These are phyloP conservation scores for Lasioglossum pauxillum DNA, from an alignment of 2,888 invertebrate genomes.

Conservation along the genomic window DNA sequence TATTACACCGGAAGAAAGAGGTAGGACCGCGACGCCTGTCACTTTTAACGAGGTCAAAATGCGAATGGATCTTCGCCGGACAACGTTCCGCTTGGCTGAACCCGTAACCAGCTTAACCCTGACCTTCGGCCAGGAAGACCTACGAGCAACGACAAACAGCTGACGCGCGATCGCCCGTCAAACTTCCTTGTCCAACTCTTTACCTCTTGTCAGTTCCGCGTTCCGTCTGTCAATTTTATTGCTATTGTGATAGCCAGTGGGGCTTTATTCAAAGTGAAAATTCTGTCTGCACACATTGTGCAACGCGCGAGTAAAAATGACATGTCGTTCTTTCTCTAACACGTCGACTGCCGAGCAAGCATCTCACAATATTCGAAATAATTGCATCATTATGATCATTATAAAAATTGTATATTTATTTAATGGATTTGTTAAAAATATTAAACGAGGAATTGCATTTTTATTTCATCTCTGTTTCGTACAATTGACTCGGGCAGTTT, in stretches of 20 bases:
- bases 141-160: constrained; percentile 59
- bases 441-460: too few species aligned
- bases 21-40: constrained; percentile 29
- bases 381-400: too few species aligned
- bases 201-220: background rate
- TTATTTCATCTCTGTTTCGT: too few species aligned
- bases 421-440: too few species aligned
- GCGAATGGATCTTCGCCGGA: constrained; percentile 51
- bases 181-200: constrained; percentile 29
- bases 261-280: background rate
- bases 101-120: constrained; percentile 79
- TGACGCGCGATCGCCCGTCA: constrained; percentile 31
- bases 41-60: constrained; percentile 47
- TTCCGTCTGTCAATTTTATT: background rate
- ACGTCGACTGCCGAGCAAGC: too few species aligned
- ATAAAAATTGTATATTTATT: too few species aligned
- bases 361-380: too few species aligned
- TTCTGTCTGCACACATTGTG: background rate
- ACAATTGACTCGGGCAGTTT: too few species aligned
- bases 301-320: background rate
- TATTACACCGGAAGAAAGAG: background rate
- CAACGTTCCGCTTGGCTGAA: constrained; percentile 49
- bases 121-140: constrained; percentile 78
- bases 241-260: background rate
- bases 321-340: background rate